A percentile compares a stretch with the other conserved stretches of the same genome.
phyloP scores from a whole-genome alignment of 1,140 invertebrate species.

The Acromyrmex heyeri region DNA sequence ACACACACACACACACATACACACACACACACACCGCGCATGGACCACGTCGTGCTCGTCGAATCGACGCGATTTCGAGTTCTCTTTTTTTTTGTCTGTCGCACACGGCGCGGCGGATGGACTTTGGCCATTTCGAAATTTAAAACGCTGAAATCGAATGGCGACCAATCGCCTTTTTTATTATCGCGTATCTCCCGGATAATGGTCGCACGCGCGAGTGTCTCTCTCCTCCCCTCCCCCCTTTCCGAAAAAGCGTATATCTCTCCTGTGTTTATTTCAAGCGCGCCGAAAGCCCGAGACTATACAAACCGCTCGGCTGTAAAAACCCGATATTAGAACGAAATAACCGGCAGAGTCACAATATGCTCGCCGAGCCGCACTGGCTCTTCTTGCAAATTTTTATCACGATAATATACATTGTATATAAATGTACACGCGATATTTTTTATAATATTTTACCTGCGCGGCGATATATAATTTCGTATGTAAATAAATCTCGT shows the following conservation, averaged over 20 bases:
- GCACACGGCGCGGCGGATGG: background rate
- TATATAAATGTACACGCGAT: background rate
- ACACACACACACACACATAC: no score
- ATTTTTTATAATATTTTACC: slow-evolving; percentile 35
- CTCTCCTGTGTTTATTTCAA: slow-evolving; percentile 28
- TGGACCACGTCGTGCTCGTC: slow-evolving; percentile 19
- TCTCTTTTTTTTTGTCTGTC: background rate
- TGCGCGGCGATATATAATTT: slow-evolving; percentile 30
- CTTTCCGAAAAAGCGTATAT: slow-evolving; percentile 22
- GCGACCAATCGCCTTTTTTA: slow-evolving; percentile 58
- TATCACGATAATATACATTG: slow-evolving; percentile 4
- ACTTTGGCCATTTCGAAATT: slow-evolving; percentile 69
- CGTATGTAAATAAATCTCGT: slow-evolving; percentile 26
- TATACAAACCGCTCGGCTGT: slow-evolving; percentile 28
- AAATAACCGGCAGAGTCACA: background rate
- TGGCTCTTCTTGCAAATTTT: slow-evolving; percentile 15
- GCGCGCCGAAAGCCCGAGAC: slow-evolving; percentile 17
- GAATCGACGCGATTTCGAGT: slow-evolving; percentile 41
- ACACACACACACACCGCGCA: no score
- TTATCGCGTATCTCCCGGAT: slow-evolving; percentile 68
- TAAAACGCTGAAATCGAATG: slow-evolving; percentile 27
- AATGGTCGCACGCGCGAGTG: slow-evolving; percentile 63
- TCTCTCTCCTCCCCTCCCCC: background rate
- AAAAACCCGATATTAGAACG: slow-evolving; percentile 47
- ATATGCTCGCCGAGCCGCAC: no score